Evolutionary conservation across 2,888 invertebrate species (phyloP), one percentile per base, ranked within the genome.

Genomic region (Orthosia incerta): DNA sequence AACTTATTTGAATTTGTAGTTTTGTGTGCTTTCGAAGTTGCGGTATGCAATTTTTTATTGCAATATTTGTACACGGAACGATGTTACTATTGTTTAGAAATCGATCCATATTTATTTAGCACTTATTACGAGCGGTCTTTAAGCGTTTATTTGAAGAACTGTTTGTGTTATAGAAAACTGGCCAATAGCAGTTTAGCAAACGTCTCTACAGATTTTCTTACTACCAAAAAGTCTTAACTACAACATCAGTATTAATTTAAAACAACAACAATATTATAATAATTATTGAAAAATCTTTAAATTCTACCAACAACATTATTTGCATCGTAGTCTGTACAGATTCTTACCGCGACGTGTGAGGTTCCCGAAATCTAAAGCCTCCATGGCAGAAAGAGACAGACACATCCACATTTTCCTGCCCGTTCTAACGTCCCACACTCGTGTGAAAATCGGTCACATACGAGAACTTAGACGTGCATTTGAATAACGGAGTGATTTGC

Each of bases 401-500:
- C 67, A 71, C 74, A 86, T 59, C 65, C 63, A 76, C 80, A 76
- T 83, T 77, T 79, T 76, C 81, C 73, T 87, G 86, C 86, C 89
- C 48, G 46, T 80, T 91, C 88, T 83, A 76, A 79, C 85, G 80
- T 85, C 78, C 26, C 80, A 83, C 82, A 82, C 84, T 77, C 85
- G 84, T 90, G 87, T 89, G 91, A 89, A 90, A 90, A 89, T 85
- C 82, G 85, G 79, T 82, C 85, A 86, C 86, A 83, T 74, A 79
- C 69, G 80, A 77, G 76, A 86, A 87, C 85, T 91, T 91, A 89
- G 87, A 89, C 86, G 86, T 85, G 79, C 84, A 86, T 88, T 88
- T 84, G 82, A 76, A 83, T 87, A 89, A 86, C 88, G 63, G 76
- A 74, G 73, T 59, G 67, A 57, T 79, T 68, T 74, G 74, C 57